Percentiles rank a stretch among this genome's conserved stretches.
Evolutionary conservation across 2,888 invertebrate species (phyloP).

Genomic region (Epistrophella euchroma): DNA sequence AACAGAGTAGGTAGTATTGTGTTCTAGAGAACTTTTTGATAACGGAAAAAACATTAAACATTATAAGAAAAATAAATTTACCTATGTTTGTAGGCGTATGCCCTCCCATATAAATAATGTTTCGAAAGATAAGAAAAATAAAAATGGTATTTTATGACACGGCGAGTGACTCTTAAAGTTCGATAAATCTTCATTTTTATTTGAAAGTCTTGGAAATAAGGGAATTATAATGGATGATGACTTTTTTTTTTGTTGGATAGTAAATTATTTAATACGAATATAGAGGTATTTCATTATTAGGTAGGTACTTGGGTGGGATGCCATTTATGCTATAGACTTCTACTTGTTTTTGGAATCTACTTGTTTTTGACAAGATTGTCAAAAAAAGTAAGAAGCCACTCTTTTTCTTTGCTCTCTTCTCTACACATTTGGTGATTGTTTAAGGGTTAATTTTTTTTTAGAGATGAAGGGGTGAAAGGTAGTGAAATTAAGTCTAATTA

Average conservation of each 20-base stretch:
- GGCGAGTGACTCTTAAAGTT: slow-evolving; percentile 19
- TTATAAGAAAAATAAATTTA: background rate
- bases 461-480: too few species aligned
- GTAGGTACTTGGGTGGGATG: background rate
- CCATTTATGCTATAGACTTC: too few species aligned
- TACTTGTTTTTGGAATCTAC: too few species aligned
- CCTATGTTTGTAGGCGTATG: slow-evolving; percentile 7
- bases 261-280: background rate
- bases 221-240: background rate
- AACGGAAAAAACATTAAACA: background rate
- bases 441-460: too few species aligned
- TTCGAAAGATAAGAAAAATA: slow-evolving; percentile 1
- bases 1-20: slow-evolving; percentile 4
- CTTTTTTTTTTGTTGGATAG: background rate
- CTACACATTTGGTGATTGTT: too few species aligned
- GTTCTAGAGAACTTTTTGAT: slow-evolving; percentile 3
- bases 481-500: too few species aligned
- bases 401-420: too few species aligned
- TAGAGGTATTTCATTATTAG: background rate
- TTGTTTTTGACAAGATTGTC: too few species aligned
- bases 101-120: background rate
- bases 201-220: background rate
- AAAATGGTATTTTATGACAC: slow-evolving; percentile 22
- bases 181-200: slow-evolving; percentile 28
- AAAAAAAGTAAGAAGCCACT: too few species aligned